These are phyloP conservation scores for Serinus canaria DNA, from an alignment of 2,113 vertebrate species.

Conservation along the genomic window DNA sequence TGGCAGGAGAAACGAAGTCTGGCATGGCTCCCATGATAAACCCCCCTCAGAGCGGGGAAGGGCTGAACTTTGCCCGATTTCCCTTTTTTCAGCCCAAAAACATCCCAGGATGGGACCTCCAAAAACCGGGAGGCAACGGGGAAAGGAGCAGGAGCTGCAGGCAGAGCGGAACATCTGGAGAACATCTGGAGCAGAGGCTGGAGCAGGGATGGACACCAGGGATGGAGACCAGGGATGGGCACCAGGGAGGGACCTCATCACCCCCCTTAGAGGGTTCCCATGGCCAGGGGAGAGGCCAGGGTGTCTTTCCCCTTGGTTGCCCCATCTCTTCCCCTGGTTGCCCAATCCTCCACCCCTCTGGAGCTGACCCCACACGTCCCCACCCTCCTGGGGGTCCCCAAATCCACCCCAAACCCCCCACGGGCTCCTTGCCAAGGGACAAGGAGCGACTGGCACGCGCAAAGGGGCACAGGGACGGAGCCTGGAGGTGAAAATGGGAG, in stretches of 20 bases:
- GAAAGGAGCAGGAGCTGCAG: not conserved
- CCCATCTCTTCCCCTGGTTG: no score
- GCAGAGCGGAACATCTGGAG: not conserved
- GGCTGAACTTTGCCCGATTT: not conserved
- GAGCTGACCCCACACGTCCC: not conserved
- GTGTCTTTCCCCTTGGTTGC: no score
- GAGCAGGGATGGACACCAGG: no score
- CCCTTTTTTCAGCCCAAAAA: not conserved
- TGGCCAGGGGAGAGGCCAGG: no score
- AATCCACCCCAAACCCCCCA: not conserved
- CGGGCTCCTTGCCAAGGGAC: not conserved
- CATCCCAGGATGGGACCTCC: not conserved
- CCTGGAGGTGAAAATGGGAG: not conserved
- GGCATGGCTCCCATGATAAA: not conserved
- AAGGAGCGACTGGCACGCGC: no score
- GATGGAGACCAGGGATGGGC: no score
- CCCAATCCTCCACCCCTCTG: not conserved
- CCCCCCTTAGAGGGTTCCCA: no score
- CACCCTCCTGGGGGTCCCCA: not conserved
- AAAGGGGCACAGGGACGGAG: not conserved
- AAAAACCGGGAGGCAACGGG: fast-evolving
- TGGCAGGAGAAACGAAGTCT: fast-evolving
- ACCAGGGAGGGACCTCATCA: no score
- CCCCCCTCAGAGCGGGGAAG: not conserved
- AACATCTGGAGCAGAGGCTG: not conserved